A percentile compares a stretch with the other conserved stretches of the same genome.
Evolutionary conservation across 2,113 vertebrate species (phyloP).

Genomic region (Peromyscus leucopus): DNA sequence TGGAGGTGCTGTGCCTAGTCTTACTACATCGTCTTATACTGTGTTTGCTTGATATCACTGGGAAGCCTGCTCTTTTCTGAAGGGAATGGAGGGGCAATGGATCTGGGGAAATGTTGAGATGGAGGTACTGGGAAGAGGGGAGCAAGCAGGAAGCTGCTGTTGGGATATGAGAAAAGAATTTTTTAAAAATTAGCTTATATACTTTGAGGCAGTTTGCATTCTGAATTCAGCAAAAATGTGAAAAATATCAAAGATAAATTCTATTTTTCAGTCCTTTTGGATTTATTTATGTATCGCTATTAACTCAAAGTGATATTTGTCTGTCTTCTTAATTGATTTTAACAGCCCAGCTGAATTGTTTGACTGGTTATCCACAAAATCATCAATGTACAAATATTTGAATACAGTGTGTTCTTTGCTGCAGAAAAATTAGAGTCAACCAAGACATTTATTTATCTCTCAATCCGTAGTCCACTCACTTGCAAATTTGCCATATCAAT

Average conservation of each 20-base stretch:
- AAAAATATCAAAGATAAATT: not conserved
- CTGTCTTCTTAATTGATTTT: slow-evolving; percentile 22
- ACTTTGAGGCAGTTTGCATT: not conserved
- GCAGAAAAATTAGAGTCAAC: not conserved
- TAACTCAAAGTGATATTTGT: not conserved
- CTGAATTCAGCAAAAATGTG: not conserved
- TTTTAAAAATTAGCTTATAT: not conserved
- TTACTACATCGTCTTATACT: not conserved
- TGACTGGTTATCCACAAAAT: not conserved
- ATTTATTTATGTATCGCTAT: not conserved
- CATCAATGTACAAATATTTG: not conserved
- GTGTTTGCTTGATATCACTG: not conserved
- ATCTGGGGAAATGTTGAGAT: not conserved
- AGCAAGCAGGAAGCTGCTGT: no score
- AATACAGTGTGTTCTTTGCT: not conserved
- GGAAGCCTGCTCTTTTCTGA: not conserved
- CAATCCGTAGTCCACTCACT: not conserved
- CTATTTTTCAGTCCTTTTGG: not conserved
- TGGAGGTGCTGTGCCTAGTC: not conserved
- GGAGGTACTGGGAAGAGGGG: no score
- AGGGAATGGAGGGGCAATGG: not conserved
- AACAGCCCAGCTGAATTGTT: not conserved
- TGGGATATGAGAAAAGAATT: not conserved
- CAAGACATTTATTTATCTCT: not conserved
- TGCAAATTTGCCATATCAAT: not conserved